Conservation (phyloP, 2,888 invertebrate genomes). For the Athalia cordata region DNA sequence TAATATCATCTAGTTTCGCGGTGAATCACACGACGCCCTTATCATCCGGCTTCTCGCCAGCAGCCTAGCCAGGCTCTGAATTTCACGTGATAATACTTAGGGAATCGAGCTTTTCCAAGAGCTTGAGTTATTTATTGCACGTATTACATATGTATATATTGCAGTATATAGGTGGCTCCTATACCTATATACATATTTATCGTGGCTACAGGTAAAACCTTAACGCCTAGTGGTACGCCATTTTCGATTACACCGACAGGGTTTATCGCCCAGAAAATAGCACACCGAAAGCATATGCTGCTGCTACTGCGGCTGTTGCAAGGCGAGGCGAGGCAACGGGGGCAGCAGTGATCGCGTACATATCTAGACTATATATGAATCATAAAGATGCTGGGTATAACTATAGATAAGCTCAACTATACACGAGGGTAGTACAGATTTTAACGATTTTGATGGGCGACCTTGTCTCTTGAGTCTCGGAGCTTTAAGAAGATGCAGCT, state of each 20-base stretch:
- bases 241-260: background rate
- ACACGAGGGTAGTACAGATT: constrained; percentile 19
- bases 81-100: background rate
- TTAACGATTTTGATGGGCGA: constrained; percentile 20
- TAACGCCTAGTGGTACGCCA: background rate
- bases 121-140: constrained; percentile 4
- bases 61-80: background rate
- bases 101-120: background rate
- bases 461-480: constrained; percentile 13
- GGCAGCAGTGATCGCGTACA: too few relatives aligned
- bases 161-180: too few relatives aligned
- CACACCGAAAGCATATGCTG: background rate
- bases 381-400: constrained; percentile 16
- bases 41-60: background rate
- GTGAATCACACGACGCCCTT: too few relatives aligned
- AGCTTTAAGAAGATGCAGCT: too few relatives aligned
- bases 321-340: background rate
- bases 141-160: background rate
- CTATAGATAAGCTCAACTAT: background rate
- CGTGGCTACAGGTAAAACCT: constrained; percentile 18
- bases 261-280: constrained; percentile 36
- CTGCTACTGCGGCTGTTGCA: too few relatives aligned
- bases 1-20: background rate
- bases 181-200: background rate
- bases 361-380: constrained; percentile 14